Evolutionary conservation across 2,888 invertebrate species (phyloP).

Genomic region (Drosophila mimica): DNA sequence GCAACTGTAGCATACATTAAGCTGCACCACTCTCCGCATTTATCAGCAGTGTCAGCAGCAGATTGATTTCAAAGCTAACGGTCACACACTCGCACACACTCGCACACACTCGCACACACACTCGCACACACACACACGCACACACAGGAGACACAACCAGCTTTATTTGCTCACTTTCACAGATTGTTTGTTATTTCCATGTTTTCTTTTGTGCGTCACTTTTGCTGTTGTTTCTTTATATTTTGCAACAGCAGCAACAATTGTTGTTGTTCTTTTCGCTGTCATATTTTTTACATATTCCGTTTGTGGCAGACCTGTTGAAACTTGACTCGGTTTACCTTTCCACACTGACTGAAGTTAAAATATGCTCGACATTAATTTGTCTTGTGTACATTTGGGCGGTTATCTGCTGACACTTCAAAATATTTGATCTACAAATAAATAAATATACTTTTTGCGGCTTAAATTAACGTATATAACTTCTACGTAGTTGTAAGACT

Average conservation of each 20-base stretch:
- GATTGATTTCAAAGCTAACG: constrained; percentile 65
- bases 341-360: constrained; percentile 22
- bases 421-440: not conserved
- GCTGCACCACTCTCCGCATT: constrained; percentile 44
- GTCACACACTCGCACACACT: too few relatives aligned
- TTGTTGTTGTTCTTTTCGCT: constrained; percentile 29
- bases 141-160: constrained; percentile 9
- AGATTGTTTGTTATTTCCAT: constrained; percentile 37
- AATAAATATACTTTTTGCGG: not conserved
- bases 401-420: not conserved
- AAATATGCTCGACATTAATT: constrained; percentile 33
- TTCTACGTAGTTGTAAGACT: not conserved
- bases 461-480: not conserved
- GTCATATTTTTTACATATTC: constrained; percentile 37
- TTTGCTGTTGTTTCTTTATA: constrained; percentile 14
- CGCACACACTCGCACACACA: not conserved
- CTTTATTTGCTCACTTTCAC: constrained; percentile 64
- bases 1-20: constrained; percentile 50
- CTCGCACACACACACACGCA: constrained; percentile 1
- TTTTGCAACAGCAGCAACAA: constrained; percentile 19
- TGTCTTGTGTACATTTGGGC: not conserved
- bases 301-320: constrained; percentile 53
- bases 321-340: constrained; percentile 34
- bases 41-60: constrained; percentile 67
- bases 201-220: constrained; percentile 8